Evolutionary conservation across 2,797 vertebrate species (phyloP), one percentile per base, ranked within the genome.

Genomic region (Echeneis naucrates): DNA sequence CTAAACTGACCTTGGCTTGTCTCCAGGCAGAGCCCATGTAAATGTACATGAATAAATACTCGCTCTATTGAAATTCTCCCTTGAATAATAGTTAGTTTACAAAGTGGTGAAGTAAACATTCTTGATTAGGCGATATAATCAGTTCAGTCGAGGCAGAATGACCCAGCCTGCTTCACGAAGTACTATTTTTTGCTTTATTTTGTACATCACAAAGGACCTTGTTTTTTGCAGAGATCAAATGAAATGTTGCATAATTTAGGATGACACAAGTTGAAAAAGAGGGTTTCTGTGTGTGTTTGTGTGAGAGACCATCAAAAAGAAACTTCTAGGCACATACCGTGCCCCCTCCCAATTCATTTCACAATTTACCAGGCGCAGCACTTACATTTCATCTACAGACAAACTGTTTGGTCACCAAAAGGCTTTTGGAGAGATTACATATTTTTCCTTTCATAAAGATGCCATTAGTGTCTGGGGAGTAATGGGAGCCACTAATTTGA

Each of bases 391-490:
- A 85, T 89, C 86, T 66, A 60, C 81, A 88, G 87, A 88, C 85
- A 88, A 88, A 92, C 83, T 81, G 85, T 89, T 88, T 81, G 75
- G 81, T 86, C 81, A 87, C 75, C 83, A 80, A 90, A 86, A 88
- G 89, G 82, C 89, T 92, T 91, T 91, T 64, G 83, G 78, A 87
- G 80, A 90, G 86, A 92, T 92, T 91, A 88, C 89, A 90, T 87
- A 90, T 84, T 69, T 82, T 91, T 85, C 68, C 89, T 91, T 92
- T 93, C 87, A 91, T 91, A 90, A 91, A 92, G 90, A 91, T 78
- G 81, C 89, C 92, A 93, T 94, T 94, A 93, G 88, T 91, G 91
- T 92, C 90, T 90, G 70, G 84, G 87, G 90, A 92, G 88, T 92
- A 94, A 93, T 91, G 91, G 83, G 80, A 92, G 83, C 73, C 76